Evolutionary conservation across 2,113 vertebrate genomes (phyloP), one percentile per base, ranked within the genome.

Genomic region (Serilophus lunatus): DNA sequence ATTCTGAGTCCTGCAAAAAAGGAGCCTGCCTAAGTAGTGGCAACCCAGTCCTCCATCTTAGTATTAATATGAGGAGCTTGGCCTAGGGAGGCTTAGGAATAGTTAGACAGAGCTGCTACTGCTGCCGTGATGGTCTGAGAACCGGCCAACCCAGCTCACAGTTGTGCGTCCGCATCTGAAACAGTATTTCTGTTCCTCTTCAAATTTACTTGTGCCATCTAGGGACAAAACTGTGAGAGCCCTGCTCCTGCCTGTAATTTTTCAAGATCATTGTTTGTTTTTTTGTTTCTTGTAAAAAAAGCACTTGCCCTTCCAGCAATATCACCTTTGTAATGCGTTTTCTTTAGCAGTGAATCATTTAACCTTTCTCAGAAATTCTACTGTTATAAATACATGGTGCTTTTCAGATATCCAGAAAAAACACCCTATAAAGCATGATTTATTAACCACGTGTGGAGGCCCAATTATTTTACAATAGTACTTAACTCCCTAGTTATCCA

Each of bases 381-480:
- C 42, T 72, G n/a, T 47, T 88, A 84, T 51, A 91, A 91, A 84
- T 85, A 80, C 42, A 77, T 28, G n/a, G 47, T 66, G 53, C 79
- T 84, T 95, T 81, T 91, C 79, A 87, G 92, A 88, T 51, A 87
- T 13, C 76, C 47, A 38, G 59, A 81, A 85, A 92, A 95, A 93
- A 72, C 83, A 72, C 59, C 64, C 74, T 88, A 26, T 88, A 81
- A 95, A 93, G 38, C 11, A 6, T 42, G 60, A 84, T 88, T 81
- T 91, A 91, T 93, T 88, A 63, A 71, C 64, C 36, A 56, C 1
- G 19, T 68, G n/a, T 47, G 38, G 57, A 81, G 38, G 59, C 26
- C 29, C 4, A 57, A 19, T n/a, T 76, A 68, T 76, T 77, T 95
- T 68, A 71, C n/a, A 72, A 31, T 6, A 44, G 8, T 42, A 61